A percentile compares a stretch with the other conserved stretches of the same genome.
Conservation (phyloP, 2,888 invertebrate genomes). For the Aphodius sticticus region DNA sequence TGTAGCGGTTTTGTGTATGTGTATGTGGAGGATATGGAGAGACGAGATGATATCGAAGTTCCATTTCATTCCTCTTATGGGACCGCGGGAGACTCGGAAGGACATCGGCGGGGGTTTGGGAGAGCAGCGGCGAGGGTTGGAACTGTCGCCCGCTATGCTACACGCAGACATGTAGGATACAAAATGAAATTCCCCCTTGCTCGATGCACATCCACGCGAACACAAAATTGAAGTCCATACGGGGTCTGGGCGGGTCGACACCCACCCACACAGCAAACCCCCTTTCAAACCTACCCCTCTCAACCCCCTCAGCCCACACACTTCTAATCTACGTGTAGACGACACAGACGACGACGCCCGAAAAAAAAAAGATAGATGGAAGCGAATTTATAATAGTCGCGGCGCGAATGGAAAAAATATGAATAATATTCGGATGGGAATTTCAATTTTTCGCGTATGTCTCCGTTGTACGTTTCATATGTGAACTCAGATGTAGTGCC, state of each 20-base stretch:
- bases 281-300: background rate
- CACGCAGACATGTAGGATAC: slow-evolving; percentile 56
- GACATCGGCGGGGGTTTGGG: slow-evolving; percentile 38
- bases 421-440: slow-evolving; percentile 45
- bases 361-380: slow-evolving; percentile 53
- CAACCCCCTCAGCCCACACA: slow-evolving; percentile 4
- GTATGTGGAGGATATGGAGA: background rate
- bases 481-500: slow-evolving; percentile 35
- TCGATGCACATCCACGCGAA: slow-evolving; percentile 52
- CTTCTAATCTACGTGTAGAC: slow-evolving; percentile 26
- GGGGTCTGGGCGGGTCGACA: slow-evolving; percentile 45
- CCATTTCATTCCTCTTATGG: slow-evolving; percentile 55
- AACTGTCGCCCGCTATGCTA: slow-evolving; percentile 11
- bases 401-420: slow-evolving; percentile 32
- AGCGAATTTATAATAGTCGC: slow-evolving; percentile 56
- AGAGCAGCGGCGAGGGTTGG: slow-evolving; percentile 35
- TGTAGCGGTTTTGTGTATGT: background rate
- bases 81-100: slow-evolving; percentile 46
- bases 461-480: slow-evolving; percentile 28
- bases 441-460: slow-evolving; percentile 47
- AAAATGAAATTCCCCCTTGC: slow-evolving; percentile 57
- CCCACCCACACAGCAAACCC: background rate
- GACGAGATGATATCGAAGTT: slow-evolving; percentile 54
- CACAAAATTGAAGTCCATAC: slow-evolving; percentile 57
- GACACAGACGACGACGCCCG: slow-evolving; percentile 39